Evolutionary conservation across 2,113 vertebrate genomes (phyloP).

Genomic region (Alectura lathami): DNA sequence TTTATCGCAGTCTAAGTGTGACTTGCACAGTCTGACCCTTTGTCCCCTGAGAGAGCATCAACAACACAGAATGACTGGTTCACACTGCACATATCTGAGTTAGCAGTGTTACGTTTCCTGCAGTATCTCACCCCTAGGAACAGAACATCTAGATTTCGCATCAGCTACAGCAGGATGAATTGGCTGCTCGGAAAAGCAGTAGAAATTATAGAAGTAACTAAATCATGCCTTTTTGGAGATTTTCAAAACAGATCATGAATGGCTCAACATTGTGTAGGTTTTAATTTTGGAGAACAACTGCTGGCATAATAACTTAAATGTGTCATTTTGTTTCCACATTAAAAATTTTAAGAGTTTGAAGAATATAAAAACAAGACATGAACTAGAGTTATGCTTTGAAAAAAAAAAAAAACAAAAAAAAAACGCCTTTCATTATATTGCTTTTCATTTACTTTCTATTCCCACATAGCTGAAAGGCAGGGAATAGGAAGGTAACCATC

Average conservation of each 20-base stretch:
- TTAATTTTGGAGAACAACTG: neutral
- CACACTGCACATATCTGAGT: neutral
- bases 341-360: neutral
- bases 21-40: neutral
- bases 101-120: neutral
- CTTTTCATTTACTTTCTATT: constrained; percentile 44
- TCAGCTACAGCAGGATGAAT: neutral
- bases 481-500: neutral
- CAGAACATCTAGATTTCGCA: neutral
- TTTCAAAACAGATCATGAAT: neutral
- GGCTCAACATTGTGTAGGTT: neutral
- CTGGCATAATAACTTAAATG: neutral
- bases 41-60: neutral
- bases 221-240: neutral
- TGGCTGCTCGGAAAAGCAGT: neutral
- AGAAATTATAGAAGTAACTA: neutral
- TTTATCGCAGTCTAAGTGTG: neutral
- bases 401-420: neutral
- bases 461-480: neutral
- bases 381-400: neutral
- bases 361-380: neutral
- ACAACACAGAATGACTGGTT: neutral
- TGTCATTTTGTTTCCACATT: neutral
- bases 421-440: neutral
- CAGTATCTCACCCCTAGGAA: neutral